Base-by-base conservation (phyloP, 1,140 invertebrate species). In the Lycorma delicatula region DNA sequence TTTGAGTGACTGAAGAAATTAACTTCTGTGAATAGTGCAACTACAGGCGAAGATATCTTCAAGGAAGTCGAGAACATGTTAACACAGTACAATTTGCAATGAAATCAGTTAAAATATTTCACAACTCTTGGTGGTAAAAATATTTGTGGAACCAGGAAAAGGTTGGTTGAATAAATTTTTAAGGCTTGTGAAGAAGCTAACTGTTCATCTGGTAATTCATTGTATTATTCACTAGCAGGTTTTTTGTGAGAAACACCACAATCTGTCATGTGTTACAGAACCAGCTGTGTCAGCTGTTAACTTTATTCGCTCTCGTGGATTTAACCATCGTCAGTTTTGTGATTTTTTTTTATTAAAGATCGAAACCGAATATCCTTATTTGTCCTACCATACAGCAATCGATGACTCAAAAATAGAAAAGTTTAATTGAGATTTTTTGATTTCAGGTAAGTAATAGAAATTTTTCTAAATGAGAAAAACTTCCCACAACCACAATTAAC, bases 161-260 rank as follows among this genome's bases (percentile, higher is more conserved):
- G 63, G 41, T 57, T 66, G 44, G 57, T 69, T 60, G 62, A 59
- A 59, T 63, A 63, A 54, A 58, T 65, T 54, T 28, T 59, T 51
- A 61, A 61, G 47, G 60, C 63, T 50, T 56, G 58, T 56, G 59
- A 34, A 50, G 56, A 54, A 53, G 51, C 34, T 54, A 29, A 48
- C 22, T 29, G 41, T 55, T 49, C 59, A 41, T 23, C 57, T 67
- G 57, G 60, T 59, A 48, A 57, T 64, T 52, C 70, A 70, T 56
- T 68, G 64, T 58, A 67, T 69, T 34, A 70, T 70, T 59, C 66
- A 70, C 61, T 68, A 70, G 56, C 60, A 70, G 56, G 51, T 55
- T 34, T 56, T 71, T 18, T 68, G 64, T 62, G 31, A 48, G 16
- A 60, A 63, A 60, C 58, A 62, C 51, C 59, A 67, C 13, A 58